These are phyloP conservation scores for Platalea minor DNA, from an alignment of 2,797 vertebrate genomes.

Conservation along the genomic window DNA sequence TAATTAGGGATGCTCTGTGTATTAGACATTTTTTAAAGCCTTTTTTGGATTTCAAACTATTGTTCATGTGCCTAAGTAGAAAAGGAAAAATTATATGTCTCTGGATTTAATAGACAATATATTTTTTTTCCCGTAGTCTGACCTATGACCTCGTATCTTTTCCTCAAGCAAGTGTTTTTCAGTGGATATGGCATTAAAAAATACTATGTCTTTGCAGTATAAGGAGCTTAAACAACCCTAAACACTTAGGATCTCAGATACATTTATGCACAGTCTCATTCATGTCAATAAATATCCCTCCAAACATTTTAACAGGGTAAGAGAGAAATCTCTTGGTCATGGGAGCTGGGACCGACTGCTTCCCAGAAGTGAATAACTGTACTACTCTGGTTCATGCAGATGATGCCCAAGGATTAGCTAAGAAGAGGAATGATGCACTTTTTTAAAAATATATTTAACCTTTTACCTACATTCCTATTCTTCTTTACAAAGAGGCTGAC, in stretches of 20 bases:
- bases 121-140: neutral
- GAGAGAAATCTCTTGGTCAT: neutral
- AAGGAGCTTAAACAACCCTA: neutral
- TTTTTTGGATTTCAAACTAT: neutral
- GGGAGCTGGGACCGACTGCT: neutral
- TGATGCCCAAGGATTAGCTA: slow-evolving; percentile 40
- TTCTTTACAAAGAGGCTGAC: slow-evolving; percentile 42
- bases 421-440: slow-evolving; percentile 13
- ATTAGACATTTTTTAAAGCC: neutral
- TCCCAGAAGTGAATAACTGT: neutral
- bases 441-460: slow-evolving; percentile 10
- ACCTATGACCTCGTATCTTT: neutral
- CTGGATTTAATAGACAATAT: neutral
- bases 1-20: neutral
- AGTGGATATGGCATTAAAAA: neutral
- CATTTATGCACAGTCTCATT: neutral
- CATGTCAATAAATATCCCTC: neutral
- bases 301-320: neutral
- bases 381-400: neutral
- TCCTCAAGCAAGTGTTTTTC: neutral
- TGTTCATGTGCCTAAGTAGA: neutral
- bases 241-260: neutral
- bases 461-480: slow-evolving; percentile 61
- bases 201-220: neutral
- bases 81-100: neutral